Percentiles rank a stretch among this genome's conserved stretches.
Evolutionary conservation across 2,888 invertebrate genomes (phyloP).

Genomic region (Drosophila pseudotakahashii): DNA sequence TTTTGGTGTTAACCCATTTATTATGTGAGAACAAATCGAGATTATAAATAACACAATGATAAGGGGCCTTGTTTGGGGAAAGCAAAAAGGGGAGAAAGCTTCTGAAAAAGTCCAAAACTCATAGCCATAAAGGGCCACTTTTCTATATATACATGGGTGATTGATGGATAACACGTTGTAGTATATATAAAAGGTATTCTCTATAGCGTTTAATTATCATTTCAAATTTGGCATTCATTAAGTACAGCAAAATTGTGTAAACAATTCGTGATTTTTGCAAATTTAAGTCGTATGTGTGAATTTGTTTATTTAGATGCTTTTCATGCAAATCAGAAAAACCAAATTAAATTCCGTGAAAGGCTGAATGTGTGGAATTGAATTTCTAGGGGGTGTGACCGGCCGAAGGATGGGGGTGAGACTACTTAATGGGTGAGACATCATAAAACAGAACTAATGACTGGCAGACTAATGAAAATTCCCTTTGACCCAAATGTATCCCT

Average conservation of each 20-base stretch:
- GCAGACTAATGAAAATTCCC: slow-evolving; percentile 62
- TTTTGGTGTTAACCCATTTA: slow-evolving; percentile 22
- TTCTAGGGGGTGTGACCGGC: neutral
- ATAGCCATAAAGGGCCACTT: slow-evolving; percentile 3
- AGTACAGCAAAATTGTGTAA: neutral
- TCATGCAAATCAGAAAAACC: slow-evolving; percentile 5
- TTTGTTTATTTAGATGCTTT: slow-evolving; percentile 1
- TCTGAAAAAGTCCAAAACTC: slow-evolving; percentile 1
- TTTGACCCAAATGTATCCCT: slow-evolving; percentile 28
- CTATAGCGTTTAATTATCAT: neutral
- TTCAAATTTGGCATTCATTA: slow-evolving; percentile 6
- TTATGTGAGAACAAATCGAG: neutral
- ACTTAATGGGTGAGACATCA: slow-evolving; percentile 55
- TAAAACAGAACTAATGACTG: slow-evolving; percentile 60
- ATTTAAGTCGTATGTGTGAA: neutral
- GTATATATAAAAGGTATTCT: neutral
- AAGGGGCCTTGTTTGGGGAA: neutral
- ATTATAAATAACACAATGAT: slow-evolving; percentile 15
- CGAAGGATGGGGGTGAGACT: slow-evolving; percentile 14
- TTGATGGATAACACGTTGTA: slow-evolving; percentile 21
- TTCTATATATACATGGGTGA: slow-evolving; percentile 18
- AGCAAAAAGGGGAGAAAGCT: neutral
- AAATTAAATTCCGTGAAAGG: slow-evolving; percentile 11
- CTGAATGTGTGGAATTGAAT: neutral
- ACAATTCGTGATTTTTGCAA: slow-evolving; percentile 13